Conservation (phyloP, 2,888 invertebrate genomes). For the Plutella xylostella region DNA sequence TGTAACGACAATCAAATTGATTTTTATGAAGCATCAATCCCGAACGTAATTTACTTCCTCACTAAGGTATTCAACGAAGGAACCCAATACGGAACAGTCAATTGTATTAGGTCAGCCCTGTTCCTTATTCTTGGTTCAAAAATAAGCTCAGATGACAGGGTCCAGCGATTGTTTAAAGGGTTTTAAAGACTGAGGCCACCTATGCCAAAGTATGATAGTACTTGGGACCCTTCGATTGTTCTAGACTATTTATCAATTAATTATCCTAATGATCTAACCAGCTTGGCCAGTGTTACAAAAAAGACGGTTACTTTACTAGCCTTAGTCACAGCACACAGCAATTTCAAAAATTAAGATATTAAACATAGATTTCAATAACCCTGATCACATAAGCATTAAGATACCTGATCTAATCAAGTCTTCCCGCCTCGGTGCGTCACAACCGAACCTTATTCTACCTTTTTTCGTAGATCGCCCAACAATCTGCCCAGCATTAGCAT, state of each 20-base stretch:
- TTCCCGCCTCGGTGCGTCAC: background rate
- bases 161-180: no score
- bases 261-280: no score
- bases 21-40: constrained; percentile 9
- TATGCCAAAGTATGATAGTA: no score
- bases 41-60: constrained; percentile 9
- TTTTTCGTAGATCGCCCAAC: background rate
- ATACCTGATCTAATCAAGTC: constrained; percentile 2
- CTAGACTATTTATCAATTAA: no score
- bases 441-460: background rate
- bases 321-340: background rate
- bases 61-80: constrained; percentile 8
- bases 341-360: background rate
- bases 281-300: no score
- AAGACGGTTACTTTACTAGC: background rate
- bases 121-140: constrained; percentile 1
- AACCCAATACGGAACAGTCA: constrained; percentile 11
- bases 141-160: constrained; percentile 1
- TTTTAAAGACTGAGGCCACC: no score
- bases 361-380: background rate
- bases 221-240: no score
- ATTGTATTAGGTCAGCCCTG: constrained; percentile 8
- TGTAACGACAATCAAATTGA: constrained; percentile 13
- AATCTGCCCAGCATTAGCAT: background rate
- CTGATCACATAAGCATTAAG: background rate